Conservation (phyloP, 2,888 invertebrate species). For the Miltochrista miniata region DNA sequence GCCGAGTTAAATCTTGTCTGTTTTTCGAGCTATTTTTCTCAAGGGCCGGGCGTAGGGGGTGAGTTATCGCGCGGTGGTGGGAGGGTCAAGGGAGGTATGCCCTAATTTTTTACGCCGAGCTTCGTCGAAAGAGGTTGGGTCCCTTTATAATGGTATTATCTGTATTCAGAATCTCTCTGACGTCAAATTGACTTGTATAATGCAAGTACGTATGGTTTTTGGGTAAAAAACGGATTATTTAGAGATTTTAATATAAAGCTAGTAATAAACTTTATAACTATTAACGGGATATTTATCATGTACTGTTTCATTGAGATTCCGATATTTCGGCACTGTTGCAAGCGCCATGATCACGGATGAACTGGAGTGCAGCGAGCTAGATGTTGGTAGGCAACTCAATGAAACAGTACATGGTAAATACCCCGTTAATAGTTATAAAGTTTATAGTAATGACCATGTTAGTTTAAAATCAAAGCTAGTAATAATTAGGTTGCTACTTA, state of each 20-base stretch:
- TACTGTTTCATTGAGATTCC: no score
- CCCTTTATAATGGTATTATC: conserved; percentile 41
- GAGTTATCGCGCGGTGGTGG: conserved; percentile 33
- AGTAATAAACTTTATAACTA: no score
- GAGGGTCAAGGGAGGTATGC: conserved; percentile 50
- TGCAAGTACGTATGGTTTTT: conserved; percentile 14
- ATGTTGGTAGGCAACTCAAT: no score
- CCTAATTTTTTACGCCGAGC: conserved; percentile 77
- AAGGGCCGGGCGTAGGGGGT: conserved; percentile 59
- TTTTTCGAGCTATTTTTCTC: conserved; percentile 82
- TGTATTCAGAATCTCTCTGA: conserved; percentile 39
- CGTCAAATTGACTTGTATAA: conserved; percentile 37
- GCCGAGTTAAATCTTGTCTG: conserved; percentile 73
- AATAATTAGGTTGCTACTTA: no score
- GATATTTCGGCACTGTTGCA: no score
- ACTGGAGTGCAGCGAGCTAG: no score
- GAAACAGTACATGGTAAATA: no score
- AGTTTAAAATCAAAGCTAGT: no score
- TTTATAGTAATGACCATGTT: no score
- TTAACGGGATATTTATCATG: no score
- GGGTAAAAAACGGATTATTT: background rate
- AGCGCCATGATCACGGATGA: no score
- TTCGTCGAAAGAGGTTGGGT: conserved; percentile 65
- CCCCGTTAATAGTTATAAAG: no score
- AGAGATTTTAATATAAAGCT: conserved; percentile 3